Evolutionary conservation across 2,797 vertebrate genomes (phyloP), one percentile per base, ranked within the genome.

Genomic region (Perdix hodgsoniae): DNA sequence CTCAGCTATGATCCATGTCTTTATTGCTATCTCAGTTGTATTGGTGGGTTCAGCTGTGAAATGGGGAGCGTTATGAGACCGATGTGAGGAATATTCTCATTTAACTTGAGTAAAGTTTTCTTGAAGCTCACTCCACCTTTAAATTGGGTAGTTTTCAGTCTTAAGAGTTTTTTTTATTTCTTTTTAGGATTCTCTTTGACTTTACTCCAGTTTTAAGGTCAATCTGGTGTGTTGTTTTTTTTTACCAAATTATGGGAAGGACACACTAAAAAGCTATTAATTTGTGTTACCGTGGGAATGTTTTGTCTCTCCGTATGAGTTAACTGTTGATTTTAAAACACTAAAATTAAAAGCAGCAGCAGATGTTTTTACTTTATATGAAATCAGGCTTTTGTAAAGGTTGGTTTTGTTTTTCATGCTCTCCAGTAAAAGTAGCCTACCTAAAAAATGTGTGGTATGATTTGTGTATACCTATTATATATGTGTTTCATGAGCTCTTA

Each of bases 401-500:
- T 79, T 33, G 42, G 16, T 83, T 78, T 78, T 76, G 50, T 1
- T 94, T 91, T 86, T 72, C 10, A 13, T 44, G 9, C 78, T 94
- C 60, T 78, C n/a, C 44, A 86, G 77, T 88, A 63, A 90, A 82
- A 92, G 61, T 65, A 77, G 57, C 57, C 64, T 82, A 33, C 67
- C 37, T 64, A 65, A 94, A 85, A 82, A 85, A 78, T 0, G 13
- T 47, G n/a, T 59, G 57, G 18, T 75, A 57, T 75, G 79, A 75
- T 13, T 77, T 83, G 85, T 14, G 7, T 86, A 14, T 78, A 35
- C 56, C 70, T 94, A 9, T 90, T 92, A 50, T 88, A 2, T 69
- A 83, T 85, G 79, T 90, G 71, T 84, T 91, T 87, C 17, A 47
- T 78, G 65, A 88, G 15, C 40, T 87, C 63, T 69, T 75, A 26